Conservation (phyloP, 2,113 vertebrate genomes). For the Sceloporus undulatus region DNA sequence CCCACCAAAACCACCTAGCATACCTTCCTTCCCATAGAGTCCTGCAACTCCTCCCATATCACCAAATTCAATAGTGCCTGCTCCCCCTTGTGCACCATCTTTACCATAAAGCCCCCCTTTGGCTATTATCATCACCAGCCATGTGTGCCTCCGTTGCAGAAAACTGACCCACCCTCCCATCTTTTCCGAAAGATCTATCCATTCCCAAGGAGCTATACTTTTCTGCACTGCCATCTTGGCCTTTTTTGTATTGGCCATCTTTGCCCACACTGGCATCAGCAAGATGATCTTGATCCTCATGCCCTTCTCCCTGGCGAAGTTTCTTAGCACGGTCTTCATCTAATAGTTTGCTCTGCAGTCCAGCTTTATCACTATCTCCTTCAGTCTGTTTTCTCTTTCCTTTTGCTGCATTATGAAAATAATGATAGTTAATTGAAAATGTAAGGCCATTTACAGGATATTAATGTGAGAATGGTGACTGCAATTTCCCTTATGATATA, state of each 20-base stretch:
- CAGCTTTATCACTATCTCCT: constrained; percentile 41
- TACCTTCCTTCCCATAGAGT: neutral
- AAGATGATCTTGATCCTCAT: constrained; percentile 14
- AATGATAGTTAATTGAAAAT: constrained; percentile 40
- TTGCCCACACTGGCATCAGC: neutral
- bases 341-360: constrained; percentile 30
- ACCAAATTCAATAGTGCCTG: neutral
- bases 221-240: constrained; percentile 32
- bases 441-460: constrained; percentile 9
- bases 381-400: constrained; percentile 56
- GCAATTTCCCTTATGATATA: neutral
- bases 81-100: neutral
- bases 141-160: neutral
- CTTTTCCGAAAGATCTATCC: constrained; percentile 36
- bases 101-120: rapidly evolving
- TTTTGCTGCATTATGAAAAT: constrained; percentile 58
- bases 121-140: neutral
- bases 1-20: neutral
- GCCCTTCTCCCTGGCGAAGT: constrained; percentile 33
- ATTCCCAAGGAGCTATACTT: constrained; percentile 13
- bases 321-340: constrained; percentile 56
- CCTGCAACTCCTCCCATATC: rapidly evolving
- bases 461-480: neutral
- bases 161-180: constrained; percentile 13
- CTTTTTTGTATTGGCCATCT: constrained; percentile 7